phyloP scores from a whole-genome alignment of 1,140 invertebrate species.

The Cherax destructor region DNA sequence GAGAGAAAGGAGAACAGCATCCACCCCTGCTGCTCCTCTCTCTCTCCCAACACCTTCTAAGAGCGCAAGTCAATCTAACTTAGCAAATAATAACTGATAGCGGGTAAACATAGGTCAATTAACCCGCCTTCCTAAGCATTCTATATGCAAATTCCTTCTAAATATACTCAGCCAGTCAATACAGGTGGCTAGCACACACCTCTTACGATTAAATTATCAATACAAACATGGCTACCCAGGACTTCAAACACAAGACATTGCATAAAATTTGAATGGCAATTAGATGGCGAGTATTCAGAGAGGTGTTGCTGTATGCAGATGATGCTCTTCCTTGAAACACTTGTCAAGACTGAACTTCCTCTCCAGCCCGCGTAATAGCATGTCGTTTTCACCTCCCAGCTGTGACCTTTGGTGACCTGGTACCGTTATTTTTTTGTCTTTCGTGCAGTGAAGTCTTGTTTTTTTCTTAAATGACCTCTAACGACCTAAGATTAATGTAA shows the following conservation, averaged over 20 bases:
- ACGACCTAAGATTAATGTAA: too few relatives aligned
- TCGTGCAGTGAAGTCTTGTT: too few relatives aligned
- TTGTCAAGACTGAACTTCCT: slow-evolving; percentile 23
- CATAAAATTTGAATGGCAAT: slow-evolving; percentile 65
- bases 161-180: slow-evolving; percentile 56
- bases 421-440: too few relatives aligned
- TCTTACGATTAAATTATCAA: slow-evolving; percentile 57
- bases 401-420: too few relatives aligned
- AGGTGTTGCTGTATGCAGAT: slow-evolving; percentile 29
- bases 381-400: not conserved
- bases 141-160: slow-evolving; percentile 63
- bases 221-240: slow-evolving; percentile 54
- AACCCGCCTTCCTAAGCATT: slow-evolving; percentile 36
- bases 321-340: slow-evolving; percentile 22
- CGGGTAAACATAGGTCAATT: slow-evolving; percentile 29
- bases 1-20: not conserved
- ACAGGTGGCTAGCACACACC: slow-evolving; percentile 18
- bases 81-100: slow-evolving; percentile 42
- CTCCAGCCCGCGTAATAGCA: slow-evolving; percentile 19
- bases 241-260: slow-evolving; percentile 64
- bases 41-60: too few relatives aligned
- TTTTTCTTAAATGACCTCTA: too few relatives aligned
- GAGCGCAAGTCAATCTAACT: not conserved
- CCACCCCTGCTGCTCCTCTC: too few relatives aligned
- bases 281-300: not conserved